A percentile compares a stretch with the other conserved stretches of the same genome.
phyloP scores from a whole-genome alignment of 2,797 vertebrate genomes.

The Orientallactaga sibirica region DNA sequence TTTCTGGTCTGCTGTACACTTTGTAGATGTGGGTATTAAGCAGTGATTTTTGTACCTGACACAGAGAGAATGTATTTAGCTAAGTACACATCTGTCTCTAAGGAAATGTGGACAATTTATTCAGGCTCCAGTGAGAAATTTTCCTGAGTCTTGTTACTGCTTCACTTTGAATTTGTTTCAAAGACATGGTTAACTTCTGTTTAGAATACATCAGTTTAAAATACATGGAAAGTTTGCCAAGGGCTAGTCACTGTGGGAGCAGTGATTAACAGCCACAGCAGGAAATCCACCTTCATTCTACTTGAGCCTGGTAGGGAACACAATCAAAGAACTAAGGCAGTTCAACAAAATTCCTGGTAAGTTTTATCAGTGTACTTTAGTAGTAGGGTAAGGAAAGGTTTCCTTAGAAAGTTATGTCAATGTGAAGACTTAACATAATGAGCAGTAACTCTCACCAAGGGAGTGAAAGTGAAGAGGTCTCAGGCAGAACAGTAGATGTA shows the following conservation, averaged over 20 bases:
- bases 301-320: not conserved
- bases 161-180: not conserved
- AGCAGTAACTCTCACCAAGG: too few species aligned
- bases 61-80: not conserved
- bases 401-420: not conserved
- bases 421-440: not conserved
- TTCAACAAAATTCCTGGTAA: not conserved
- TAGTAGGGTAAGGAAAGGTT: not conserved
- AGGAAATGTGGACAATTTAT: conserved; percentile 4
- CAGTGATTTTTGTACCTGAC: conserved; percentile 66
- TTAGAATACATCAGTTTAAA: not conserved
- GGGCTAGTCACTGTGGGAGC: not conserved
- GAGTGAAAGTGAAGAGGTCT: too few species aligned
- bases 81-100: not conserved
- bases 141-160: conserved; percentile 27
- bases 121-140: conserved; percentile 43
- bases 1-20: conserved; percentile 17
- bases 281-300: accelerated
- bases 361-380: accelerated
- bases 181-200: not conserved
- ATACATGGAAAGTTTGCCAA: not conserved
- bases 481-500: too few species aligned
- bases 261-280: not conserved
- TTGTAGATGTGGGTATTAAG: conserved; percentile 43
- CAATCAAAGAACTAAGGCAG: too few species aligned